Evolutionary conservation across 2,888 invertebrate species (phyloP).

Genomic region (Polymixis lichenea): DNA sequence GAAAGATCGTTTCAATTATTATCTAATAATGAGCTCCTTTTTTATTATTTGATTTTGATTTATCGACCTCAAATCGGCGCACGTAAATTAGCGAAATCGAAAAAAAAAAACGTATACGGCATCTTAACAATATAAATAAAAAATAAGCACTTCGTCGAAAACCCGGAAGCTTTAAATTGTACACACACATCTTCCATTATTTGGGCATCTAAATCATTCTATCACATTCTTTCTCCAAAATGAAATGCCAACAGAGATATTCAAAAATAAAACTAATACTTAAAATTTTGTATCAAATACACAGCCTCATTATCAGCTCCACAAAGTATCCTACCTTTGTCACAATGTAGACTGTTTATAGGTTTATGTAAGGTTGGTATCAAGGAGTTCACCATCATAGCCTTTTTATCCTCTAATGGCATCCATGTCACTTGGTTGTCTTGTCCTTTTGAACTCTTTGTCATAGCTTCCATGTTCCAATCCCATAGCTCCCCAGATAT

Average conservation of each 20-base stretch:
- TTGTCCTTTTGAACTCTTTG: slow-evolving; percentile 80
- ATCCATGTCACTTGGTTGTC: slow-evolving; percentile 91
- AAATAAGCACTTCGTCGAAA: neutral
- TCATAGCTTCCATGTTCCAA: slow-evolving; percentile 93
- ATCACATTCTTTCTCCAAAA: slow-evolving; percentile 13
- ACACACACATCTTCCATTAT: neutral
- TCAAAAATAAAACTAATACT: slow-evolving; percentile 73
- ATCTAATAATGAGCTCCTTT: too few species aligned
- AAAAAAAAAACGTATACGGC: too few species aligned
- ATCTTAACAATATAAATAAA: neutral
- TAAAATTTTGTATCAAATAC: slow-evolving; percentile 93
- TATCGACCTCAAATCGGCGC: too few species aligned
- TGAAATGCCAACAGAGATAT: neutral
- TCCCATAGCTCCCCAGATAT: slow-evolving; percentile 96
- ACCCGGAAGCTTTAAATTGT: neutral
- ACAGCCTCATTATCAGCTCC: slow-evolving; percentile 97
- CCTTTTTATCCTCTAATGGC: slow-evolving; percentile 92
- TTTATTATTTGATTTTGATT: too few species aligned
- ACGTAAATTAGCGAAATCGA: too few species aligned
- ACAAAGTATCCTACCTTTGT: slow-evolving; percentile 93
- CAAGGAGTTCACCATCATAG: slow-evolving; percentile 93
- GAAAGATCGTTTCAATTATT: too few species aligned
- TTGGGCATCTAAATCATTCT: neutral
- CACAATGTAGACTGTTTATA: slow-evolving; percentile 95
- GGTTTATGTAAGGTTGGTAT: slow-evolving; percentile 94